A percentile compares a stretch with the other conserved stretches of the same genome.
phyloP scores from a whole-genome alignment of 2,797 vertebrate genomes.

The Myotis pilosus region DNA sequence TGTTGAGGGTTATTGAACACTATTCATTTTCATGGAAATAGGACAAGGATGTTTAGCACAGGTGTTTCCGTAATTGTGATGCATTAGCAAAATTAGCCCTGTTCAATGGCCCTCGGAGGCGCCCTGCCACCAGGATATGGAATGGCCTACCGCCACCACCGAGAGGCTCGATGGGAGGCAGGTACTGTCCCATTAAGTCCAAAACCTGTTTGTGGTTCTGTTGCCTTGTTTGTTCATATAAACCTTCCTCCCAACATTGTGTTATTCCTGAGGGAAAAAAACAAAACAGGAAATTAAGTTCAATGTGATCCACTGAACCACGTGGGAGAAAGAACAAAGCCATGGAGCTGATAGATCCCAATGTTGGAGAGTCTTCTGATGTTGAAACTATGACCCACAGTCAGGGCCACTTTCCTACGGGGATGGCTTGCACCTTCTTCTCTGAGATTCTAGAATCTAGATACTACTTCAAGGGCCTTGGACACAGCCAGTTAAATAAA shows the following conservation, averaged over 20 bases:
- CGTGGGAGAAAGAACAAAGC: not conserved
- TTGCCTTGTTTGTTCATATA: not conserved
- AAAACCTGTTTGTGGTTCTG: not conserved
- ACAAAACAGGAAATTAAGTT: not conserved
- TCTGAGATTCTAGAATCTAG: slow-evolving; percentile 6
- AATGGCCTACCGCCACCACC: not conserved
- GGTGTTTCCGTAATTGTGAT: slow-evolving; percentile 72
- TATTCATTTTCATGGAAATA: slow-evolving; percentile 54
- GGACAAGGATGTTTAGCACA: slow-evolving; percentile 70
- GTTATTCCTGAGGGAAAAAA: not conserved
- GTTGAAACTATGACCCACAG: not conserved
- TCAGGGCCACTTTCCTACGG: not conserved
- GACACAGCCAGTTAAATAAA: not conserved
- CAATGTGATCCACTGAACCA: not conserved
- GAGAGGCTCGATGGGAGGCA: not conserved
- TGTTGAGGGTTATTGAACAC: slow-evolving; percentile 49
- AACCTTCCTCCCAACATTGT: not conserved
- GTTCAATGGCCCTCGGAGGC: slow-evolving; percentile 42
- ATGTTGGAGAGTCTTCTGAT: not conserved
- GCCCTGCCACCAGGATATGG: slow-evolving; percentile 26
- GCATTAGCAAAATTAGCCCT: slow-evolving; percentile 63
- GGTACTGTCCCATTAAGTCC: not conserved
- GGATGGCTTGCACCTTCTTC: not conserved
- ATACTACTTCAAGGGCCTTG: not conserved
- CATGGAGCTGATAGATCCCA: not conserved